Percentiles rank a stretch among this genome's conserved stretches.
Evolutionary conservation across 2,797 vertebrate species (phyloP).

Genomic region (Antrozous pallidus): DNA sequence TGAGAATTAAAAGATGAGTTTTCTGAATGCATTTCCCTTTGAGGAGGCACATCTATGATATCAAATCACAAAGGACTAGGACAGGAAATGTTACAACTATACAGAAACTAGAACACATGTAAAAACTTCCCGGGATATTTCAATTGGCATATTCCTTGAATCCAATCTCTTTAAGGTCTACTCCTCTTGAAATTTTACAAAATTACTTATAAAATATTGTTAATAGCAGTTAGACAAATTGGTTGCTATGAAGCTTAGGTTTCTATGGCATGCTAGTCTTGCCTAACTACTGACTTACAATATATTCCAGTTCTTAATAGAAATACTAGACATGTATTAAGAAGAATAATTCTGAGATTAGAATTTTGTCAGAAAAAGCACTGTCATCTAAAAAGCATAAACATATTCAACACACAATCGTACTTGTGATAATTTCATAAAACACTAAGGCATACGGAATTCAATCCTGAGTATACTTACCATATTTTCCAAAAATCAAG

Average conservation of each 20-base stretch:
- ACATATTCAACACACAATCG: background rate
- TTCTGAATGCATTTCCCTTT: background rate
- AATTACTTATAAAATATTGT: background rate
- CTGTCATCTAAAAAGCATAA: constrained; percentile 40
- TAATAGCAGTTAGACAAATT: constrained; percentile 3
- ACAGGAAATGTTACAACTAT: background rate
- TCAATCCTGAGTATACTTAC: constrained; percentile 78
- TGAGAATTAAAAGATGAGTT: background rate
- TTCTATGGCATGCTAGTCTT: background rate
- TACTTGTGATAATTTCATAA: constrained; percentile 44
- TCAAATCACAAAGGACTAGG: background rate
- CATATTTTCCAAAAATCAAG: constrained; percentile 77
- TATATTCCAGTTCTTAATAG: constrained; percentile 12
- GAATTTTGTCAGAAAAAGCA: background rate
- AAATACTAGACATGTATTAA: constrained; percentile 32
- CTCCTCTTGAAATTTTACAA: constrained; percentile 35
- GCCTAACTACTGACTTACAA: background rate
- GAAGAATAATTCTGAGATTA: constrained; percentile 39
- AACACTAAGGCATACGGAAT: constrained; percentile 49
- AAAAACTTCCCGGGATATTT: constrained; percentile 24
- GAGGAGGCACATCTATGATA: background rate
- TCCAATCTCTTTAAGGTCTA: background rate
- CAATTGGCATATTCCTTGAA: background rate
- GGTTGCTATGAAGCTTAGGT: constrained; percentile 18
- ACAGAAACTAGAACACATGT: background rate